These are phyloP conservation scores for Pampus argenteus DNA, from an alignment of 2,797 vertebrate species.

Conservation along the genomic window DNA sequence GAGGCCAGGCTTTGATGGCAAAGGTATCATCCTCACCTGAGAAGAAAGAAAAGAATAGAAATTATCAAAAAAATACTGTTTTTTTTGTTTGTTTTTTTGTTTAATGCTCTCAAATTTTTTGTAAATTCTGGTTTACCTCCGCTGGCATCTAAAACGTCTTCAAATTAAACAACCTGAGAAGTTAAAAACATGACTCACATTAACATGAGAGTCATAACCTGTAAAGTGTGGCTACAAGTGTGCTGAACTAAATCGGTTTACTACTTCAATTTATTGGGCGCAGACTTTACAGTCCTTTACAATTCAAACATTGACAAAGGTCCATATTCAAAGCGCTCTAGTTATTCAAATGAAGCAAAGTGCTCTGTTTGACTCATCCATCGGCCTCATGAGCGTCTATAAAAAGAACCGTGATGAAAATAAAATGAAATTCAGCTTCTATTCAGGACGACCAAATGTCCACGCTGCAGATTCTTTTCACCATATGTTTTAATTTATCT, in stretches of 20 bases:
- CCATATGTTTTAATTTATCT: slow-evolving; percentile 26
- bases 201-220: background rate
- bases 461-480: slow-evolving; percentile 45
- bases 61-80: too few relatives aligned
- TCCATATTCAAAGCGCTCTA: slow-evolving; percentile 14
- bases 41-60: slow-evolving; percentile 7
- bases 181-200: background rate
- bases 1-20: slow-evolving; percentile 60
- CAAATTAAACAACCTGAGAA: too few relatives aligned
- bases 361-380: background rate
- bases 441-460: slow-evolving; percentile 43
- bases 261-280: background rate
- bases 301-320: background rate
- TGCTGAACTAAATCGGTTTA: too few relatives aligned
- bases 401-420: slow-evolving; percentile 42
- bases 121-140: background rate
- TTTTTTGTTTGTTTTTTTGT: too few relatives aligned
- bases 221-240: background rate
- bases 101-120: background rate
- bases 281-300: background rate
- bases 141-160: too few relatives aligned
- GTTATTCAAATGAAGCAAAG: slow-evolving; percentile 16
- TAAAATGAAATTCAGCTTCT: slow-evolving; percentile 31
- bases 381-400: background rate
- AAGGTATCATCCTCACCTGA: slow-evolving; percentile 66